Percentiles rank a stretch among this genome's conserved stretches.
phyloP scores from a whole-genome alignment of 2,888 invertebrate genomes.

The Chloroclystis v-ata region DNA sequence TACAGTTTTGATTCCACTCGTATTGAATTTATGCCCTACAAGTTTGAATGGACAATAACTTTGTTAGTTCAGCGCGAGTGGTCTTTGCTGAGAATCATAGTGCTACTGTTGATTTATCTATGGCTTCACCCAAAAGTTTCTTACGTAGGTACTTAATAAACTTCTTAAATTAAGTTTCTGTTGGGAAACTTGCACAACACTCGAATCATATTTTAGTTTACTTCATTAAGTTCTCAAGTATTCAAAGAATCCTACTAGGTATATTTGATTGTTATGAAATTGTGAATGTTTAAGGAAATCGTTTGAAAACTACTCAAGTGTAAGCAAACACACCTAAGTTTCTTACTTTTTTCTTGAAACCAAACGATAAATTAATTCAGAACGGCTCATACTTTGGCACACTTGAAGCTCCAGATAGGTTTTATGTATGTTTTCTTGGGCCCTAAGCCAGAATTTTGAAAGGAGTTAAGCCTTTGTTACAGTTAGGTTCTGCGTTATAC shows the following conservation, averaged over 20 bases:
- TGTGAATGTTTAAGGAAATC: neutral
- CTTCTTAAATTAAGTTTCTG: conserved; percentile 27
- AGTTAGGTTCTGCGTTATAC: neutral
- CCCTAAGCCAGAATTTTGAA: conserved; percentile 5
- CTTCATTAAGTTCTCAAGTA: conserved; percentile 19
- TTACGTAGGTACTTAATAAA: conserved; percentile 30
- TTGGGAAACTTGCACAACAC: conserved; percentile 25
- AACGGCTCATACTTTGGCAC: conserved; percentile 23
- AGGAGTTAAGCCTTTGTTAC: neutral
- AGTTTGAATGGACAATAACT: conserved; percentile 55
- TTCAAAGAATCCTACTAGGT: conserved; percentile 6
- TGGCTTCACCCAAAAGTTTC: conserved; percentile 30
- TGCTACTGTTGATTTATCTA: conserved; percentile 12
- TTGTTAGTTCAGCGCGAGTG: conserved; percentile 46
- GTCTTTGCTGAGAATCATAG: conserved; percentile 42
- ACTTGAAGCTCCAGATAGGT: conserved; percentile 23
- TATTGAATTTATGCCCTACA: conserved; percentile 49
- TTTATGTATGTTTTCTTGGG: conserved; percentile 24
- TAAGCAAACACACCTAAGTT: neutral
- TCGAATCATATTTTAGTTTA: conserved; percentile 24
- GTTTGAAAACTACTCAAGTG: neutral
- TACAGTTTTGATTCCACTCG: conserved; percentile 46
- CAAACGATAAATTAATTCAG: conserved; percentile 28
- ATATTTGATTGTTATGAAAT: neutral
- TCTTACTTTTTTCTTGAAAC: conserved; percentile 10